Base-by-base conservation (phyloP, 2,797 vertebrate genomes). In the Ceyx erithaca region DNA sequence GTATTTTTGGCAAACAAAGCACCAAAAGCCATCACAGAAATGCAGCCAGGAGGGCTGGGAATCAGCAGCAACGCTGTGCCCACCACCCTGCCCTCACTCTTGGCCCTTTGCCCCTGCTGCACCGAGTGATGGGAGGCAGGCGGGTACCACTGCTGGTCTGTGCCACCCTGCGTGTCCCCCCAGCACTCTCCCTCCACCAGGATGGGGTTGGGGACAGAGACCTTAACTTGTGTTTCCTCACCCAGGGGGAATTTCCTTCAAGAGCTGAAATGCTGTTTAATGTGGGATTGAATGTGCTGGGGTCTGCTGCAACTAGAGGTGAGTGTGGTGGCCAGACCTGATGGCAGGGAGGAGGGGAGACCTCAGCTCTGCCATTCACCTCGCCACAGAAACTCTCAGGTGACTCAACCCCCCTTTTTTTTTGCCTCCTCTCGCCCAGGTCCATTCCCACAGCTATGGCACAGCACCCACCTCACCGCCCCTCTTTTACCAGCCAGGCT, bases 1-100 rank as follows among this genome's bases (percentile, higher is more conserved):
- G 80, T 9, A 15, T 79, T 95, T 95, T 83, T 2, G 31, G 92
- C 88, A 83, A 78, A 85, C 19, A 76, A 87, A 67, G 70, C 88
- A 49, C 87, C 72, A 2, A 64, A 89, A 22, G 40, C 67, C 6
- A 21, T 66, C 55, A 0, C 0, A 40, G 2, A 4, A 66, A 70
- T 10, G 0, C 79, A 85, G 51, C 19, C 63, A 48, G 46, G 37
- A 16, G 14, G 52, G 67, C 57, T 7, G 45, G 40, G 41, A 73
- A 72, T 11, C 43, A 25, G 35, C 0, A 30, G 31, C 76, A 64
- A 63, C 0, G 0, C 43, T 43, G 52, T 21, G 48, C 23, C 51
- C 8, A 1, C 4, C 17, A 14, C 26, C 54, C 40, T 68, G 6
- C 10, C 30, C 63, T 67, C 1, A 2, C 84, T 73, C 19, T 19